phyloP scores from a whole-genome alignment of 2,888 invertebrate species.

The Eueremaeus valkanovi region DNA sequence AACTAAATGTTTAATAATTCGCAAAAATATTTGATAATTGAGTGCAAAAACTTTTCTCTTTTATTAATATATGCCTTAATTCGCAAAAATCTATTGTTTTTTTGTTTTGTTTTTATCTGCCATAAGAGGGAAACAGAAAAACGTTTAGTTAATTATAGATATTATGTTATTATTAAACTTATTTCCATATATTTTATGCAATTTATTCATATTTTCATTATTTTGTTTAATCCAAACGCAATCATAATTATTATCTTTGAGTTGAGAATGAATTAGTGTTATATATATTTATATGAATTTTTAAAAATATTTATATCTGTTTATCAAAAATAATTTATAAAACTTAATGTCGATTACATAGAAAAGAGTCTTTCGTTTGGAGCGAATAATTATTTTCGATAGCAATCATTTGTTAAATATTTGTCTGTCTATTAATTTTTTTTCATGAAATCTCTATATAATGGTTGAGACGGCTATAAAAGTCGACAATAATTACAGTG shows the following conservation, averaged over 20 bases:
- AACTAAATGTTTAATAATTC: conserved; percentile 1
- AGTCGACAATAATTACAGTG: conserved; percentile 16
- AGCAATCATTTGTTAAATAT: conserved; percentile 30
- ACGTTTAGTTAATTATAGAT: conserved; percentile 14
- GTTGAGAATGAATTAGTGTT: not conserved
- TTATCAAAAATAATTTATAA: conserved; percentile 34
- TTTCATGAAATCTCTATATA: not conserved
- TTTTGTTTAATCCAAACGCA: not conserved
- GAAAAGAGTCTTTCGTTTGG: not conserved
- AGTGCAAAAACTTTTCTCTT: conserved; percentile 2
- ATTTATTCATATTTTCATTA: not conserved
- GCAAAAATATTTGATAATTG: not conserved
- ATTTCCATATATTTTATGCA: not conserved
- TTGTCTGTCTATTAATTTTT: conserved; percentile 38
- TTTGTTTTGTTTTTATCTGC: not conserved
- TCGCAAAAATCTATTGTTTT: not conserved
- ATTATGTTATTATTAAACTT: not conserved
- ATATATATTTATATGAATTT: conserved; percentile 1
- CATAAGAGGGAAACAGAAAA: not conserved
- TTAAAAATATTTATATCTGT: not conserved
- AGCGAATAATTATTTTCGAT: conserved; percentile 31
- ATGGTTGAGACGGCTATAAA: not conserved
- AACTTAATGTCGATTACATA: conserved; percentile 16
- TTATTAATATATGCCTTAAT: not conserved
- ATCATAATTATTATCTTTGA: not conserved